Conservation (phyloP, 2,888 invertebrate genomes). For the Erannis defoliaria region DNA sequence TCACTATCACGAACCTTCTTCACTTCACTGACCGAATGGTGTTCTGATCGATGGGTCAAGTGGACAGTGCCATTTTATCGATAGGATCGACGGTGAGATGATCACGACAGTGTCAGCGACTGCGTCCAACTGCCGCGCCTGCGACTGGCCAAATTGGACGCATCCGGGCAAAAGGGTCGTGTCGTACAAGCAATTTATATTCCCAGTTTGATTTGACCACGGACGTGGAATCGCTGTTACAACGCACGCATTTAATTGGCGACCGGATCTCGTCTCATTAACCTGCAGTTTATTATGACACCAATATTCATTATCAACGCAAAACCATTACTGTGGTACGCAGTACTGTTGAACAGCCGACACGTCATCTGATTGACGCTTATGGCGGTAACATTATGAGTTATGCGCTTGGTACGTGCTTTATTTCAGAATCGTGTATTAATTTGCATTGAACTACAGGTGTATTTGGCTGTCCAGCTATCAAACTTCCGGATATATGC, state of each 20-base stretch:
- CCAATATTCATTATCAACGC: constrained; percentile 14
- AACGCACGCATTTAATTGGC: constrained; percentile 41
- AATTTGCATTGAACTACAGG: not conserved
- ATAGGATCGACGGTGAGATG: constrained; percentile 45
- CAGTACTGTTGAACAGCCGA: constrained; percentile 8
- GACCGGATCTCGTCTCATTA: constrained; percentile 38
- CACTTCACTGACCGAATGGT: not conserved
- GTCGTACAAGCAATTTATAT: constrained; percentile 83
- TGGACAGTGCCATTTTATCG: constrained; percentile 7
- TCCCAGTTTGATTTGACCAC: constrained; percentile 73
- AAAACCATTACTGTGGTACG: not conserved
- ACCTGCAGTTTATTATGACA: constrained; percentile 33
- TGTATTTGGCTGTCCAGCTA: no score
- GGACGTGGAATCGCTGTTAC: constrained; percentile 50
- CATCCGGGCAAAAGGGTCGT: constrained; percentile 85
- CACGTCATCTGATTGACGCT: constrained; percentile 2
- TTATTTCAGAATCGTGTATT: constrained; percentile 25
- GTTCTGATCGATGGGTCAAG: not conserved
- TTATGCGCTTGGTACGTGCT: not conserved
- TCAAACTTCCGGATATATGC: no score
- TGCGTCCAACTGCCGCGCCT: constrained; percentile 67
- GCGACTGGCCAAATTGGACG: constrained; percentile 79
- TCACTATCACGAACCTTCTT: constrained; percentile 32
- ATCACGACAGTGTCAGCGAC: constrained; percentile 58
- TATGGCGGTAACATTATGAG: not conserved